These are phyloP conservation scores for Trichechus manatus DNA, from an alignment of 2,113 vertebrate genomes.

Conservation along the genomic window DNA sequence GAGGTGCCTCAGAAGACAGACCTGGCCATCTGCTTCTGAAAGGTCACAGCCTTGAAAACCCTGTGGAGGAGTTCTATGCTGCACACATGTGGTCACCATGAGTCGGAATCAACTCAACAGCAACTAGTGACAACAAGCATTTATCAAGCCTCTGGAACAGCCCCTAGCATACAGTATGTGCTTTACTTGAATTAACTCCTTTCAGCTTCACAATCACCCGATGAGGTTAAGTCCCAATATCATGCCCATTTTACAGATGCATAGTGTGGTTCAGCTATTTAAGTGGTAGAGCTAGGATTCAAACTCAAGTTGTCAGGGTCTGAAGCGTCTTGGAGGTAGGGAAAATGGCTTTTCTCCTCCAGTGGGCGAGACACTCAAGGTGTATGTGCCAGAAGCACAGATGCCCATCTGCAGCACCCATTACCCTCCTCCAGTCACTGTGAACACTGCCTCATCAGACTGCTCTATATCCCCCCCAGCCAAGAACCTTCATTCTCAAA, in stretches of 20 bases:
- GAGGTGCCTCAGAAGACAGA: background rate
- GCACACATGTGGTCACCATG: background rate
- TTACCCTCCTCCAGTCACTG: background rate
- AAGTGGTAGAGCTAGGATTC: background rate
- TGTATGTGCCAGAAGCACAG: background rate
- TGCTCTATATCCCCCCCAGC: background rate
- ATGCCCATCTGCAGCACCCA: rapidly evolving
- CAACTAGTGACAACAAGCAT: background rate
- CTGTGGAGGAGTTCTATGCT: background rate
- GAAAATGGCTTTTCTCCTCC: background rate
- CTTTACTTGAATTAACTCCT: background rate
- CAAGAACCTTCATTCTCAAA: background rate
- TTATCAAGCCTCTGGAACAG: background rate
- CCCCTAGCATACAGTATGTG: too few relatives aligned
- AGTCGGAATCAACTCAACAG: background rate
- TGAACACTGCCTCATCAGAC: background rate
- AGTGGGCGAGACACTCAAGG: rapidly evolving
- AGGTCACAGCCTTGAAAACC: background rate
- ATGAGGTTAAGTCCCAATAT: background rate
- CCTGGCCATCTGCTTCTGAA: background rate
- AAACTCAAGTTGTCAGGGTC: background rate
- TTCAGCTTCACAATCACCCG: background rate
- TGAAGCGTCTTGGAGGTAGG: background rate
- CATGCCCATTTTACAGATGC: background rate
- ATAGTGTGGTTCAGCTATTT: background rate